These are phyloP conservation scores for Thumatha senex DNA, from an alignment of 2,888 invertebrate genomes.

Conservation along the genomic window DNA sequence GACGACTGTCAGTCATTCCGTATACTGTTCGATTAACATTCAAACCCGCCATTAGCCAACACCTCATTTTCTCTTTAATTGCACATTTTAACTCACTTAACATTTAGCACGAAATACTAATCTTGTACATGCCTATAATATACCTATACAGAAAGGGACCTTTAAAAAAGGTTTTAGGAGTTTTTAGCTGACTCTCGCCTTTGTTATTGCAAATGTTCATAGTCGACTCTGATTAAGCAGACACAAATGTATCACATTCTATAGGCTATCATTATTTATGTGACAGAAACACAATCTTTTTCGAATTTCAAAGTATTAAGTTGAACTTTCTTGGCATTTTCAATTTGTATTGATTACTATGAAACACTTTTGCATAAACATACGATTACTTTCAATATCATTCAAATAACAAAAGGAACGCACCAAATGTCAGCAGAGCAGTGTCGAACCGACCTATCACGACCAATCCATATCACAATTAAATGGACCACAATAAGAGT, in stretches of 20 bases:
- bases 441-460: constrained; percentile 47
- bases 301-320: constrained; percentile 6
- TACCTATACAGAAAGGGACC: too few relatives aligned
- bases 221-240: too few relatives aligned
- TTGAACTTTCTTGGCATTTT: constrained; percentile 11
- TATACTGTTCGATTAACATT: constrained; percentile 62
- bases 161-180: too few relatives aligned
- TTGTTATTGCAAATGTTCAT: too few relatives aligned
- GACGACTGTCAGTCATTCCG: constrained; percentile 48
- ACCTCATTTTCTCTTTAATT: constrained; percentile 42
- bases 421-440: constrained; percentile 37
- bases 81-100: constrained; percentile 22
- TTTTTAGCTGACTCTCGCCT: too few relatives aligned
- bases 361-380: constrained; percentile 31
- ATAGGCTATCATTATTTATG: too few relatives aligned
- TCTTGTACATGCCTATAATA: too few relatives aligned
- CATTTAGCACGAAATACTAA: constrained; percentile 3
- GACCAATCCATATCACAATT: constrained; percentile 63
- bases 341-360: constrained; percentile 13
- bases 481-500: constrained; percentile 51
- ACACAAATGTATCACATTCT: too few relatives aligned
- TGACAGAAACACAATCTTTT: too few relatives aligned
- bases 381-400: constrained; percentile 41
- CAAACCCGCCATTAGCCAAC: constrained; percentile 59
- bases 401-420: constrained; percentile 38